A percentile compares a stretch with the other conserved stretches of the same genome.
Evolutionary conservation across 2,888 invertebrate species (phyloP).

Genomic region (Cosmorhoe ocellata): DNA sequence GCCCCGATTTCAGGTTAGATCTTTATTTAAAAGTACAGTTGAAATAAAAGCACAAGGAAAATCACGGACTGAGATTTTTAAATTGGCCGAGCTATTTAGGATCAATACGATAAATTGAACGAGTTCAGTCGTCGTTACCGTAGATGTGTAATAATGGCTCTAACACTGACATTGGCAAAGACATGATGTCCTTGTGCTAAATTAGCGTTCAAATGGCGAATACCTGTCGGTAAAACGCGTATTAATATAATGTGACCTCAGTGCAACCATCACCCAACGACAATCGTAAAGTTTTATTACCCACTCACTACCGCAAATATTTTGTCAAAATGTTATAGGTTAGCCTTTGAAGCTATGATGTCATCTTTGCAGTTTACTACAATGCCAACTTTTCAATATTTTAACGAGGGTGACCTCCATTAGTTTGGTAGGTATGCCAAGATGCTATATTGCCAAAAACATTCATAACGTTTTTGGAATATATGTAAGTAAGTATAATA

Average conservation of each 20-base stretch:
- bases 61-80: constrained; percentile 9
- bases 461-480: not conserved
- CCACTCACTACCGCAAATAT: constrained; percentile 40
- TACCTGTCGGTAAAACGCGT: constrained; percentile 29
- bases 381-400: constrained; percentile 37
- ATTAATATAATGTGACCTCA: constrained; percentile 34
- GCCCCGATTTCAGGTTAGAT: too few species aligned
- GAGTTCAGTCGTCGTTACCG: too few species aligned
- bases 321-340: constrained; percentile 34
- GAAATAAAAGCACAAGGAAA: not conserved
- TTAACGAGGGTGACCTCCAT: constrained; percentile 34
- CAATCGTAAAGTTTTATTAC: constrained; percentile 57
- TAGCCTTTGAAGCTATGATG: constrained; percentile 49
- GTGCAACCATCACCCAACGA: constrained; percentile 43
- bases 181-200: constrained; percentile 36
- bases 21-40: too few species aligned
- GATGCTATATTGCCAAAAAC: constrained; percentile 6
- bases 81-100: too few species aligned
- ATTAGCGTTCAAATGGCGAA: constrained; percentile 38
- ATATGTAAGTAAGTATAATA: too few species aligned
- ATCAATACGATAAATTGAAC: too few species aligned
- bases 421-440: constrained; percentile 24
- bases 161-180: constrained; percentile 40
- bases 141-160: constrained; percentile 21
- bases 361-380: constrained; percentile 45